Evolutionary conservation across 1,140 invertebrate genomes (phyloP), one percentile per base, ranked within the genome.

Genomic region (Aphaenogaster floridana): DNA sequence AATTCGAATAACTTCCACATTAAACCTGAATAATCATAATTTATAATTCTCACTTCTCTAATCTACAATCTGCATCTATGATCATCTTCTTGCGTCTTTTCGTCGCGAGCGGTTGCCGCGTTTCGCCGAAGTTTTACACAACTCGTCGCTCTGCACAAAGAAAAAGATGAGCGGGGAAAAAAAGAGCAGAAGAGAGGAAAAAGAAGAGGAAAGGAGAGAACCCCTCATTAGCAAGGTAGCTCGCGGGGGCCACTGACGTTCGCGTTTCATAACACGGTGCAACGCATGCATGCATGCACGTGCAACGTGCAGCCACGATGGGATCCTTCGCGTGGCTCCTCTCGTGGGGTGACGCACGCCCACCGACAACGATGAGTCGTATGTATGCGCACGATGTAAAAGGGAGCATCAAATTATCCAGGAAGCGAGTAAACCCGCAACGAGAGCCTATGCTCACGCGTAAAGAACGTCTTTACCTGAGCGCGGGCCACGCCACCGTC

Each of bases 401-500:
- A 87, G 87, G 84, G 81, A 45, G 15, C 39, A 83, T 91, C 54
- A 87, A 92, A 91, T 92, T 92, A 92, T 91, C 88, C 91, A 88
- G 89, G 90, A 92, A 91, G 78, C 80, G 61, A 61, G 45, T 59
- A 45, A 68, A 88, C 66, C 68, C 17, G 69, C 39, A 63, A 89
- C 76, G 64, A 39, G 79, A 84, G 71, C 50, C 88, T 89, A 87
- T 87, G 91, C 80, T 91, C 88, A 79, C 34, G 84, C 68, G 68
- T 68, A 83, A 91, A 85, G 80, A 88, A 84, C 78, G 86, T 91
- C 90, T 86, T 91, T 88, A 57, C 28, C 52, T 63, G 78, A 83
- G 76, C 80, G 54, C 64, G 72, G 80, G 81, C 64, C 77, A 45
- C 54, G 59, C 64, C 50, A 39, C 48, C 61, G 78, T 34, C 42